phyloP scores from a whole-genome alignment of 2,888 invertebrate genomes.

The Eurytoma californica region DNA sequence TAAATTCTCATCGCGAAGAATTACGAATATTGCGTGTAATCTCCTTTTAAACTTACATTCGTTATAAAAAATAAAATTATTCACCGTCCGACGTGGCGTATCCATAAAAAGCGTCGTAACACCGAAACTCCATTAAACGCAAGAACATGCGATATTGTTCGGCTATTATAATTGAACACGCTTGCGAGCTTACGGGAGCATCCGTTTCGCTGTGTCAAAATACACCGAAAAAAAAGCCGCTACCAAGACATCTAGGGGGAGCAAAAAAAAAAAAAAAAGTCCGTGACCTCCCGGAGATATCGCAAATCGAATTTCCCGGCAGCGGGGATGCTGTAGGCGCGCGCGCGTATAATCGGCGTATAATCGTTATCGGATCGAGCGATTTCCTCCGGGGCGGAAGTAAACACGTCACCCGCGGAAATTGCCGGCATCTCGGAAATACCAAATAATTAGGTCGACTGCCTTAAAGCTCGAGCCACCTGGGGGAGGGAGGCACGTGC shows the following conservation, averaged over 20 bases:
- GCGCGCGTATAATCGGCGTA: constrained; percentile 23
- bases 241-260: neutral
- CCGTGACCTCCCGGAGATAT: neutral
- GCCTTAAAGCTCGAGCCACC: neutral
- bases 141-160: neutral
- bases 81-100: too few species aligned
- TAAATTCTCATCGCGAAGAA: too few species aligned
- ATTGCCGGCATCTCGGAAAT: constrained; percentile 54
- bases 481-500: too few species aligned
- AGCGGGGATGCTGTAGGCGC: neutral
- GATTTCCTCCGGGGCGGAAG: constrained; percentile 49
- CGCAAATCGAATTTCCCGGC: neutral
- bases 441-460: constrained; percentile 54
- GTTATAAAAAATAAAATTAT: too few species aligned
- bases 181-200: neutral
- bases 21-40: too few species aligned
- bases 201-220: neutral
- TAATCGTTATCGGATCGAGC: constrained; percentile 54
- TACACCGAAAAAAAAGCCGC: neutral
- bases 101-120: neutral
- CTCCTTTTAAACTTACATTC: too few species aligned
- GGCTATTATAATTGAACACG: neutral
- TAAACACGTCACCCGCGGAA: constrained; percentile 54
- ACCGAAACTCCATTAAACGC: neutral
- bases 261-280: neutral